phyloP scores from a whole-genome alignment of 2,888 invertebrate species.

The Euclidia mi region DNA sequence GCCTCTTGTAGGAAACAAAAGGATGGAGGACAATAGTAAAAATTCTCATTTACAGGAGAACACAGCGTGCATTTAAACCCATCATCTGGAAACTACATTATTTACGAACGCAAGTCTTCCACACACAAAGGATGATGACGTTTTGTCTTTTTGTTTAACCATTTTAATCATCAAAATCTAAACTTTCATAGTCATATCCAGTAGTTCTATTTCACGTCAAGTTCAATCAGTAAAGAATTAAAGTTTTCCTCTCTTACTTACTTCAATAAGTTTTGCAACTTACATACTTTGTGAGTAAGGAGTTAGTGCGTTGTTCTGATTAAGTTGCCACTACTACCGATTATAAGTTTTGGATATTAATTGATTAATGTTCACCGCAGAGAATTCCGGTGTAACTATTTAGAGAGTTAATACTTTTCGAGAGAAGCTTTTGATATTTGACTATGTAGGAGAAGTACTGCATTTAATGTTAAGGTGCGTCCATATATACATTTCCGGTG shows the following conservation, averaged over 20 bases:
- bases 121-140: too few species aligned
- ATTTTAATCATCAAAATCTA: not conserved
- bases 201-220: slow-evolving; percentile 11
- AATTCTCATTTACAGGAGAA: too few species aligned
- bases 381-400: not conserved
- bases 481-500: too few species aligned
- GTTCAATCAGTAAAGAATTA: slow-evolving; percentile 52
- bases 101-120: too few species aligned
- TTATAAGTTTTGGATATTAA: slow-evolving; percentile 23
- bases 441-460: too few species aligned
- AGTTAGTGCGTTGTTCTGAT: slow-evolving; percentile 28
- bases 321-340: slow-evolving; percentile 20
- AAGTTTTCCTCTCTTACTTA: slow-evolving; percentile 41
- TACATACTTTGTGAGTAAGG: slow-evolving; percentile 26
- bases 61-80: too few species aligned
- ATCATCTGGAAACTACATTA: too few species aligned
- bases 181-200: slow-evolving; percentile 23
- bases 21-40: too few species aligned
- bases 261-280: slow-evolving; percentile 38
- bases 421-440: too few species aligned
- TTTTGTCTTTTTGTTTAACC: not conserved
- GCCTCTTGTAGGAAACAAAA: too few species aligned
- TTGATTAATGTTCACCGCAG: slow-evolving; percentile 18
- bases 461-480: too few species aligned
- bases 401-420: too few species aligned